A percentile compares a stretch with the other conserved stretches of the same genome.
These are phyloP conservation scores for Semotilus atromaculatus DNA, from an alignment of 2,797 vertebrate species.

Conservation along the genomic window DNA sequence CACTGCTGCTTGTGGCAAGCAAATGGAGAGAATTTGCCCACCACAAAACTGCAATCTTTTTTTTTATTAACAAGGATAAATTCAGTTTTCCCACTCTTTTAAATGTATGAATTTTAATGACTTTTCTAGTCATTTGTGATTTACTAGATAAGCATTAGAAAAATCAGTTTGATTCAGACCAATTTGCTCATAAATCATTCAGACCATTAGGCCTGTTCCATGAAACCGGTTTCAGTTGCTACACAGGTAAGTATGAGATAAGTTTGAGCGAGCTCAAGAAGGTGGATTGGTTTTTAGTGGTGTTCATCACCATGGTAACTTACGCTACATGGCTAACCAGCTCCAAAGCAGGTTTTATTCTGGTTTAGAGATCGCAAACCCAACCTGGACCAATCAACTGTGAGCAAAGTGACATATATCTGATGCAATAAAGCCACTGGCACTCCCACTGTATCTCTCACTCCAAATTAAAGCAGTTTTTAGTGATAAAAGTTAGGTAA, in stretches of 20 bases:
- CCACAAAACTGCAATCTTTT: not conserved
- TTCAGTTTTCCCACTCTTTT: not conserved
- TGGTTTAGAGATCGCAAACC: too few species aligned
- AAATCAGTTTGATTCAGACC: not conserved
- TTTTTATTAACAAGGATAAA: not conserved
- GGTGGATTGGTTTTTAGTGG: too few species aligned
- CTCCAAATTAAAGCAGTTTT: too few species aligned
- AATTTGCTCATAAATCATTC: not conserved
- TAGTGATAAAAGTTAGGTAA: too few species aligned
- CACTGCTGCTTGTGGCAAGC: not conserved
- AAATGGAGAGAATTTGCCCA: not conserved
- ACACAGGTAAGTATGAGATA: not conserved
- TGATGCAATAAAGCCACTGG: too few species aligned
- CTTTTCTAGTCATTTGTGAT: not conserved
- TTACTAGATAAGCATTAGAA: not conserved
- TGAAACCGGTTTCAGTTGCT: not conserved
- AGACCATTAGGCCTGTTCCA: not conserved
- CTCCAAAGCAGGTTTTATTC: too few species aligned
- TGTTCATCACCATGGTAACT: too few species aligned
- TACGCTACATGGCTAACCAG: too few species aligned
- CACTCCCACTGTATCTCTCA: too few species aligned
- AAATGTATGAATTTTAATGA: not conserved
- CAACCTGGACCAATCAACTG: too few species aligned
- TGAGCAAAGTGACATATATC: too few species aligned
- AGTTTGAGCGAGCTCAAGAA: too few species aligned